These are phyloP conservation scores for Pycnomerus fuliginosus DNA, from an alignment of 2,888 invertebrate genomes.

Conservation along the genomic window DNA sequence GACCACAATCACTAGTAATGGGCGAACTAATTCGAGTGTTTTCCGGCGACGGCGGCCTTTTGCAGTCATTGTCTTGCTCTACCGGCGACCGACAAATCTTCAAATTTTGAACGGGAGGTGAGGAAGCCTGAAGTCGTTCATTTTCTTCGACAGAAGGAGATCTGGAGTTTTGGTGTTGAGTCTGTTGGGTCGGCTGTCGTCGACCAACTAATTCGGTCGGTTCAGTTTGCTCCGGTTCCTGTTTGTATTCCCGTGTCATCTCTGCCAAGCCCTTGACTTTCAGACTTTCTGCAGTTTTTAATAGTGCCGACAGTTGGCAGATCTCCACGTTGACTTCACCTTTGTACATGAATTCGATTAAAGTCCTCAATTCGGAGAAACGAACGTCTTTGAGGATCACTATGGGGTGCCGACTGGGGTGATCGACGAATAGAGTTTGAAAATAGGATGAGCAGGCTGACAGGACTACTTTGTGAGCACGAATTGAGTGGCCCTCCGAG, in stretches of 20 bases:
- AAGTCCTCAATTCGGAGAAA: constrained; percentile 84
- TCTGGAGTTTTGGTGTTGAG: constrained; percentile 13
- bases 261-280: constrained; percentile 92
- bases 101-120: constrained; percentile 31
- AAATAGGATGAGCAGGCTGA: constrained; percentile 96
- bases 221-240: constrained; percentile 51
- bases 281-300: constrained; percentile 90
- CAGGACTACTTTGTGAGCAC: constrained; percentile 86
- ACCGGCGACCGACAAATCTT: constrained; percentile 34
- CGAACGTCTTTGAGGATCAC: constrained; percentile 94
- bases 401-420: constrained; percentile 85
- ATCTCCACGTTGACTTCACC: constrained; percentile 94
- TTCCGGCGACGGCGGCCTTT: constrained; percentile 36
- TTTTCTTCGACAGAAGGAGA: constrained; percentile 23
- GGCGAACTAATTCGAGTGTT: constrained; percentile 29
- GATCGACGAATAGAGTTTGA: constrained; percentile 89
- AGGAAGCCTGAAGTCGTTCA: constrained; percentile 23
- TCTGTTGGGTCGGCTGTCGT: constrained; percentile 31
- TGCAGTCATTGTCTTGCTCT: constrained; percentile 5
- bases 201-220: constrained; percentile 50
- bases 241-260: constrained; percentile 66
- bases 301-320: constrained; percentile 85
- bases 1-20: constrained; percentile 50
- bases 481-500: constrained; percentile 92
- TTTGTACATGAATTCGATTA: constrained; percentile 96